Conservation (phyloP, 92 coral and sea anemone genomes). For the Epizoanthus fatuus region DNA sequence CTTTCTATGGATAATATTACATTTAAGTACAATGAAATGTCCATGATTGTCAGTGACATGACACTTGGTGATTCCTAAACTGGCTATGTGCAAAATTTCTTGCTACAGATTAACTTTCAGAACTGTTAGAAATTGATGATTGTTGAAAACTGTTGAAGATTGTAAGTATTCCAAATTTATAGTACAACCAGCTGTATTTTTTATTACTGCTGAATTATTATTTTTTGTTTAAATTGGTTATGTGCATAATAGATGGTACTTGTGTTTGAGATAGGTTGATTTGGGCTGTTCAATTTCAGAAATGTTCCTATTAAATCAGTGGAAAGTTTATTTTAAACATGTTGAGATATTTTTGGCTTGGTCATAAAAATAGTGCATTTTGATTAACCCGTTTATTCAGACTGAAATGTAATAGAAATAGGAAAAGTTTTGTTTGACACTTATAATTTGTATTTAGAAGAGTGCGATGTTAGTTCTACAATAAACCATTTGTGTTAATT, state of each 20-base stretch:
- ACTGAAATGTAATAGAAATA: conserved; percentile 14
- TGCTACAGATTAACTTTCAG: conserved; percentile 19
- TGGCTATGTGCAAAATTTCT: conserved; percentile 2
- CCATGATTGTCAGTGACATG: conserved; percentile 15
- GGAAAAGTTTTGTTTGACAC: conserved; percentile 2
- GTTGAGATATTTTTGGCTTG: conserved; percentile 15
- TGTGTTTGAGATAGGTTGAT: background rate
- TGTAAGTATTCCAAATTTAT: conserved; percentile 9
- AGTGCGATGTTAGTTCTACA: conserved; percentile 4
- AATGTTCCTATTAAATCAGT: conserved; percentile 1
- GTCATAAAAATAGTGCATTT: conserved; percentile 11
- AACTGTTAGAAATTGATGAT: conserved; percentile 8
- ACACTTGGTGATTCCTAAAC: conserved; percentile 3
- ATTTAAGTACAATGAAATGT: conserved; percentile 9
- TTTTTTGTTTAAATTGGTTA: conserved; percentile 17
- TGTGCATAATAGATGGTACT: conserved; percentile 11
- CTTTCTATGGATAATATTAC: conserved; percentile 16
- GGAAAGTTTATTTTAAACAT: conserved; percentile 11
- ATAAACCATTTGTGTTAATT: conserved; percentile 3
- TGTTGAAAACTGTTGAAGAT: conserved; percentile 10
- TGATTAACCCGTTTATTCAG: conserved; percentile 1
- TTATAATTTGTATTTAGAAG: conserved; percentile 7
- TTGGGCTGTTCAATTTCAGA: conserved; percentile 2
- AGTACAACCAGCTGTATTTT: conserved; percentile 14
- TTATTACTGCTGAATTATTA: conserved; percentile 14